Evolutionary conservation across 1,140 invertebrate genomes (phyloP).

Genomic region (Apis mellifera): DNA sequence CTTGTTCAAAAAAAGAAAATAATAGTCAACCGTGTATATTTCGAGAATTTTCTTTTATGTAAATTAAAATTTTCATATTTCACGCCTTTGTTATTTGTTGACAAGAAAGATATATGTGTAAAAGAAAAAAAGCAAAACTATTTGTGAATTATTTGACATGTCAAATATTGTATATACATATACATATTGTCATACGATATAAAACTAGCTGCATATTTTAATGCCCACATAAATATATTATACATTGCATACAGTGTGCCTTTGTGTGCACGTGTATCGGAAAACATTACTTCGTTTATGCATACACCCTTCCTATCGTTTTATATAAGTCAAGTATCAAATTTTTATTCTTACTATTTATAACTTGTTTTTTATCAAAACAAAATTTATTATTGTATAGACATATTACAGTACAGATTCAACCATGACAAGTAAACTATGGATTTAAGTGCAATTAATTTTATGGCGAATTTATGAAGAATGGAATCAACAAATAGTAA

Average conservation of each 20-base stretch:
- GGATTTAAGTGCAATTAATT: conserved; percentile 22
- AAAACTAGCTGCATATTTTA: conserved; percentile 73
- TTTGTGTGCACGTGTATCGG: conserved; percentile 54
- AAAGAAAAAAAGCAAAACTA: conserved; percentile 46
- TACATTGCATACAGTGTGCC: conserved; percentile 60
- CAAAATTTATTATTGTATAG: conserved; percentile 10
- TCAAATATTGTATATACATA: conserved; percentile 77
- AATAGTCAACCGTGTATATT: conserved; percentile 36
- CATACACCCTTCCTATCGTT: conserved; percentile 41
- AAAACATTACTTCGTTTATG: conserved; percentile 57
- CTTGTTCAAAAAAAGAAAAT: conserved; percentile 36
- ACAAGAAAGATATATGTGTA: conserved; percentile 60
- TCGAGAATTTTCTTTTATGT: conserved; percentile 52
- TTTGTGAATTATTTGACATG: conserved; percentile 74
- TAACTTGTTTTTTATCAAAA: conserved; percentile 48
- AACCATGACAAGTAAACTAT: conserved; percentile 18
- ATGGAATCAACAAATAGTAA: not conserved
- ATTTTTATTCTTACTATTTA: conserved; percentile 33
- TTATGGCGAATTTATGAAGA: conserved; percentile 29
- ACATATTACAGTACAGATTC: conserved; percentile 13
- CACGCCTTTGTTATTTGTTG: conserved; percentile 72
- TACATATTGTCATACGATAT: conserved; percentile 73
- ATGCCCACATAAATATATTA: conserved; percentile 68
- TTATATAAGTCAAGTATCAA: conserved; percentile 42
- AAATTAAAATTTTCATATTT: conserved; percentile 55